Evolutionary conservation across 2,797 vertebrate genomes (phyloP).

Genomic region (Myiothlypis coronata): DNA sequence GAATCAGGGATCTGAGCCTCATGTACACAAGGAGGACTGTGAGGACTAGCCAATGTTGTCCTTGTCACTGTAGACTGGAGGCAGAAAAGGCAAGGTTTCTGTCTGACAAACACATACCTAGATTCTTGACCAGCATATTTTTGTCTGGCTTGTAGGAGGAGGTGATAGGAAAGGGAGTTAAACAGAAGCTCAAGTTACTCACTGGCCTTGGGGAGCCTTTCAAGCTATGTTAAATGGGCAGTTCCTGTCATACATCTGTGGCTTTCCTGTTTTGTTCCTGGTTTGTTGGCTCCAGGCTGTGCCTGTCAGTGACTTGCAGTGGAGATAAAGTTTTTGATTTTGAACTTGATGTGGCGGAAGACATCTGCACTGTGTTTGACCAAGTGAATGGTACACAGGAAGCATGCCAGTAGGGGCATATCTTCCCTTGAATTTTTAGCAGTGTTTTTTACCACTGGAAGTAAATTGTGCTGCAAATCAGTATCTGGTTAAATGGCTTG

Average conservation of each 20-base stretch:
- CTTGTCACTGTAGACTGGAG: background rate
- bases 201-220: background rate
- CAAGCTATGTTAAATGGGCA: background rate
- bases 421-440: background rate
- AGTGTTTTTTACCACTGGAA: background rate
- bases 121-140: background rate
- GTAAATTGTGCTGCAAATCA: background rate
- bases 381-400: rapidly evolving
- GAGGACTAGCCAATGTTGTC: rapidly evolving
- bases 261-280: background rate
- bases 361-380: background rate
- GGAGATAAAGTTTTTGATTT: background rate
- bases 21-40: rapidly evolving
- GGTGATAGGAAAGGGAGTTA: background rate
- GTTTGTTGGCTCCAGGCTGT: background rate
- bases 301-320: background rate
- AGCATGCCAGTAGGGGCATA: rapidly evolving
- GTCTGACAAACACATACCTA: background rate
- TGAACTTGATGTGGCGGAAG: background rate
- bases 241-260: rapidly evolving
- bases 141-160: background rate
- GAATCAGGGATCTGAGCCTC: background rate
- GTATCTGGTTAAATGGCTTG: background rate
- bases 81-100: background rate
- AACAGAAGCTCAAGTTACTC: background rate